phyloP scores from a whole-genome alignment of 2,797 vertebrate genomes.

The Yasuhikotakia modesta region DNA sequence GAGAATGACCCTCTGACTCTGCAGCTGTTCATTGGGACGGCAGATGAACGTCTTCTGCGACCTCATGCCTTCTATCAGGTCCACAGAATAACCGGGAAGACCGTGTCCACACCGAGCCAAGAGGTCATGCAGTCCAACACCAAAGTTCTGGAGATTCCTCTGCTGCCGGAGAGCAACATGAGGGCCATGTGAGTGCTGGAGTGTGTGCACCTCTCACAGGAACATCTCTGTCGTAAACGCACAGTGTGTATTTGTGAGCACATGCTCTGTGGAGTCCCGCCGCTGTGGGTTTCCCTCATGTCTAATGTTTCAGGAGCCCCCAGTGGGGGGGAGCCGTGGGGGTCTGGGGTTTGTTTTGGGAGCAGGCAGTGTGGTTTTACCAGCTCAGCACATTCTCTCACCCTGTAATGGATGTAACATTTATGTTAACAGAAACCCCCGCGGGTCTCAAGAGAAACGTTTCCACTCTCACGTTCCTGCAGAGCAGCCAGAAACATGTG shows the following conservation, averaged over 20 bases:
- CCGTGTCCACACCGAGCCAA: constrained; percentile 96
- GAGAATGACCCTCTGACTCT: constrained; percentile 95
- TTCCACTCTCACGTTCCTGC: constrained; percentile 22
- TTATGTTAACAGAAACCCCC: constrained; percentile 58
- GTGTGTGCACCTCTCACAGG: too few relatives aligned
- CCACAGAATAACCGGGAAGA: constrained; percentile 98
- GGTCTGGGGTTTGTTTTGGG: constrained; percentile 58
- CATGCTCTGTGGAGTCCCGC: constrained; percentile 41
- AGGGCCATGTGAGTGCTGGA: constrained; percentile 87
- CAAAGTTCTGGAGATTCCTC: constrained; percentile 94
- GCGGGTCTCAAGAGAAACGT: constrained; percentile 43
- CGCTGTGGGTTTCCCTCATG: constrained; percentile 59
- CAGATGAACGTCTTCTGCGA: constrained; percentile 96
- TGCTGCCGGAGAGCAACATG: constrained; percentile 97
- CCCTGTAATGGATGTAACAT: constrained; percentile 74
- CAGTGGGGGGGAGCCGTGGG: constrained; percentile 62
- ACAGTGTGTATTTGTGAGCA: constrained; percentile 39
- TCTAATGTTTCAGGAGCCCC: constrained; percentile 68
- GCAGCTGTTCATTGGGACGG: constrained; percentile 98
- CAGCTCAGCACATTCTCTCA: constrained; percentile 71
- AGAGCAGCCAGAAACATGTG: constrained; percentile 12
- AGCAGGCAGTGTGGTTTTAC: constrained; percentile 64
- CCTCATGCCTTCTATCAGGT: constrained; percentile 99
- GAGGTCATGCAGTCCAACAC: constrained; percentile 95
- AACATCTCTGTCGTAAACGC: too few relatives aligned